A percentile compares a stretch with the other conserved stretches of the same genome.
Conservation (phyloP, 2,888 invertebrate species). For the Ferrisia virgata region DNA sequence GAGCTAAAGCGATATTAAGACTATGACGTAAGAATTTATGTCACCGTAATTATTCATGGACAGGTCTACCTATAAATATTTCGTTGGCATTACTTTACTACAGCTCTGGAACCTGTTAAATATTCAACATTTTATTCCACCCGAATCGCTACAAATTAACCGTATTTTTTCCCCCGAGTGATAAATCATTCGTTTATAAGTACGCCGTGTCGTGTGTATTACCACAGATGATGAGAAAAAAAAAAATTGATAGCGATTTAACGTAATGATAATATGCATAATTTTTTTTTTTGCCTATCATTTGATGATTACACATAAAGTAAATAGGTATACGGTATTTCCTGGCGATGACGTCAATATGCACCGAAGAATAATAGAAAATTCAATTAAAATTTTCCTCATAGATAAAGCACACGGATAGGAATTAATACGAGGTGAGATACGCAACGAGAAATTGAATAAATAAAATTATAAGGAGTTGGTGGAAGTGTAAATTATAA, state of each 20-base stretch:
- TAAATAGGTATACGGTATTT: too few species aligned
- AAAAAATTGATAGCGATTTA: too few species aligned
- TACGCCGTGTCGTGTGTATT: too few species aligned
- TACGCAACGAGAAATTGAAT: background rate
- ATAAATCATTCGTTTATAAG: background rate
- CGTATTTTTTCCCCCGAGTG: background rate
- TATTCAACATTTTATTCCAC: background rate
- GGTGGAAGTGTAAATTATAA: background rate
- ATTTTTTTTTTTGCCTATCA: too few species aligned
- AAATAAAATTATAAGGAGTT: background rate
- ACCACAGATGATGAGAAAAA: too few species aligned
- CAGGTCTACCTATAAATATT: conserved; percentile 13
- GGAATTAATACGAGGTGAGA: background rate
- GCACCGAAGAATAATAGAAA: background rate
- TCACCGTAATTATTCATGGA: conserved; percentile 27
- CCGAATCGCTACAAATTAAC: background rate
- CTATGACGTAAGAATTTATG: conserved; percentile 8
- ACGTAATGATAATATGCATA: too few species aligned
- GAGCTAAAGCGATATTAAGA: background rate
- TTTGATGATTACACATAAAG: too few species aligned
- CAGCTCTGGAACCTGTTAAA: background rate
- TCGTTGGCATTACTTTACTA: background rate
- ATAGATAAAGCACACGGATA: too few species aligned
- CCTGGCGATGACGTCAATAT: too few species aligned
- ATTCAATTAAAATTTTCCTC: background rate